Conservation (phyloP, 1,140 invertebrate genomes). For the Centruroides sculpturatus region DNA sequence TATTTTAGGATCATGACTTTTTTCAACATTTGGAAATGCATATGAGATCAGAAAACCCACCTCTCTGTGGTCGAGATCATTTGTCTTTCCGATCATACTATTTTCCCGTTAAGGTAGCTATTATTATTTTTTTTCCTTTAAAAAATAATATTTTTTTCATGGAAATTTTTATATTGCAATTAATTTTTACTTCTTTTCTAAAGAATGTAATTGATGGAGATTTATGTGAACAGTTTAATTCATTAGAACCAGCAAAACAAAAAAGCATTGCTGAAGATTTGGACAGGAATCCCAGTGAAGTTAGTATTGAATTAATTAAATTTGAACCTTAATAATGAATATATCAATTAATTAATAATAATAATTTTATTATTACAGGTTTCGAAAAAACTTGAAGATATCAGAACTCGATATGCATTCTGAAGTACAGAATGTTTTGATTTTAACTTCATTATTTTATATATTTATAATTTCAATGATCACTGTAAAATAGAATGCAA, state of each 20-base stretch:
- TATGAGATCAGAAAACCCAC: slow-evolving; percentile 92
- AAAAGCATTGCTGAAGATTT: slow-evolving; percentile 88
- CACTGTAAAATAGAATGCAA: no score
- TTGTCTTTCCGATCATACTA: slow-evolving; percentile 94
- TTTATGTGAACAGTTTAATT: slow-evolving; percentile 97
- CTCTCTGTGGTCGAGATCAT: slow-evolving; percentile 93
- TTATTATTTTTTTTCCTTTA: background rate
- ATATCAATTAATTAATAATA: background rate
- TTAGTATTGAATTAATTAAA: slow-evolving; percentile 28
- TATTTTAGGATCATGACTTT: slow-evolving; percentile 81
- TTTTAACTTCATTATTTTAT: background rate
- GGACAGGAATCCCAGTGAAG: slow-evolving; percentile 86
- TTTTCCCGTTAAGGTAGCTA: slow-evolving; percentile 80
- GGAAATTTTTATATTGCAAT: background rate
- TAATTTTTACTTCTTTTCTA: slow-evolving; percentile 23
- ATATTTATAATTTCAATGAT: background rate
- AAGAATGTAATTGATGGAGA: slow-evolving; percentile 97
- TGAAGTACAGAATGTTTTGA: slow-evolving; percentile 18
- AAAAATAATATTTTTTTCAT: background rate
- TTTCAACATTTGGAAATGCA: slow-evolving; percentile 99
- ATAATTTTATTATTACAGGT: slow-evolving; percentile 10
- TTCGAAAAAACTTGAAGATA: slow-evolving; percentile 38
- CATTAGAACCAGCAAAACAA: slow-evolving; percentile 83
- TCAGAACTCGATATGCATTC: slow-evolving; percentile 37
- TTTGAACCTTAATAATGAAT: background rate